phyloP scores from a whole-genome alignment of 2,888 invertebrate species.

The Scotopteryx bipunctaria region DNA sequence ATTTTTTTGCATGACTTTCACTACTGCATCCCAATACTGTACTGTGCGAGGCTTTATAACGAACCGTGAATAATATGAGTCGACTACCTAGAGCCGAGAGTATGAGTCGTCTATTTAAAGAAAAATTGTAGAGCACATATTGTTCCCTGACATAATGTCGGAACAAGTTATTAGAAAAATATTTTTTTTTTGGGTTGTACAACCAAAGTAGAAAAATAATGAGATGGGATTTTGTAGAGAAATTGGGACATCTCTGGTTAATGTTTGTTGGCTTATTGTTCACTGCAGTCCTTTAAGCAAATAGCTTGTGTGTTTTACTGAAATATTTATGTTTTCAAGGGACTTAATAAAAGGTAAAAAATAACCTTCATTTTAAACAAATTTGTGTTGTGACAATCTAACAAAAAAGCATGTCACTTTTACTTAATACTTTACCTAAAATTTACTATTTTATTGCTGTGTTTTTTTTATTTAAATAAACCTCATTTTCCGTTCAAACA shows the following conservation, averaged over 20 bases:
- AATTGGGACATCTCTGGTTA: too few relatives aligned
- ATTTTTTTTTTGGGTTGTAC: conserved; percentile 6
- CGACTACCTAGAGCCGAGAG: conserved; percentile 17
- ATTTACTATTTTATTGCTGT: neutral
- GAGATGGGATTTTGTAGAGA: too few relatives aligned
- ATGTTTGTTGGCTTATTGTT: too few relatives aligned
- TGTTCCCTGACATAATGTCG: conserved; percentile 15
- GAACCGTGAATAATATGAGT: conserved; percentile 29
- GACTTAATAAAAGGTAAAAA: too few relatives aligned
- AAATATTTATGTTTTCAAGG: too few relatives aligned
- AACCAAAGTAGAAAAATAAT: too few relatives aligned
- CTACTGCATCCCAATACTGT: conserved; percentile 7
- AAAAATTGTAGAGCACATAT: conserved; percentile 16
- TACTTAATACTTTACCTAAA: too few relatives aligned
- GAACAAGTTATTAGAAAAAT: conserved; percentile 16
- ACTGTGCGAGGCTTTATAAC: conserved; percentile 21
- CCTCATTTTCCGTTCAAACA: conserved; percentile 13
- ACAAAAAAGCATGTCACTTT: too few relatives aligned
- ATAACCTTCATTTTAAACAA: too few relatives aligned
- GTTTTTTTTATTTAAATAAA: neutral
- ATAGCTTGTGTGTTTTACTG: too few relatives aligned
- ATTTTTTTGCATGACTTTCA: neutral
- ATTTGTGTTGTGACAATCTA: too few relatives aligned
- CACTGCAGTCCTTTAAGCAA: too few relatives aligned
- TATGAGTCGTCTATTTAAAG: conserved; percentile 15